Evolutionary conservation across 2,888 invertebrate species (phyloP).

Genomic region (Thysanoteuthis rhombus): DNA sequence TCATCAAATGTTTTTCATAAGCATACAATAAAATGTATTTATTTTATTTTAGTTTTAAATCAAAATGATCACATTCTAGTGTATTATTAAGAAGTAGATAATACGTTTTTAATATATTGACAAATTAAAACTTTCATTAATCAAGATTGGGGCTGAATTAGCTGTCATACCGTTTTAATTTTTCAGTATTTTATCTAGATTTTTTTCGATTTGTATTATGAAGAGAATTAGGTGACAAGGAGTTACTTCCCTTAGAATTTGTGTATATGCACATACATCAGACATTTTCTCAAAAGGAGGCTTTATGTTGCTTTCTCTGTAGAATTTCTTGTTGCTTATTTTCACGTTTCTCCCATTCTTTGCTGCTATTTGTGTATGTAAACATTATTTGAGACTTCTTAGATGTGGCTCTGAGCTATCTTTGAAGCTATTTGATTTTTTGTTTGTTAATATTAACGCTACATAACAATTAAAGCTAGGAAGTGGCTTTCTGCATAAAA

Average conservation of each 20-base stretch:
- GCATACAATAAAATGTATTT: background rate
- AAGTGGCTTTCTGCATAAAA: background rate
- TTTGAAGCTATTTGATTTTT: background rate
- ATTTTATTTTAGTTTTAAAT: background rate
- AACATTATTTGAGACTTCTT: background rate
- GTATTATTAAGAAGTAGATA: background rate
- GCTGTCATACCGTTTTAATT: too few relatives aligned
- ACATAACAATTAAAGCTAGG: background rate
- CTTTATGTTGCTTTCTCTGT: background rate
- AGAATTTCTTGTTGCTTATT: background rate
- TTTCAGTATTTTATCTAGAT: too few relatives aligned
- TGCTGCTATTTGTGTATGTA: background rate
- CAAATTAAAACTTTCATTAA: background rate
- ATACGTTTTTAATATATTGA: background rate
- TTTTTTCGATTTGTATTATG: too few relatives aligned
- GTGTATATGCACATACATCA: too few relatives aligned
- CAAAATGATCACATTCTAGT: background rate
- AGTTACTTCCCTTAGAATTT: too few relatives aligned
- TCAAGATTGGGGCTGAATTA: too few relatives aligned
- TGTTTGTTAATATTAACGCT: background rate
- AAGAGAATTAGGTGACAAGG: too few relatives aligned
- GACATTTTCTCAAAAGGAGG: background rate
- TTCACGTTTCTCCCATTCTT: background rate
- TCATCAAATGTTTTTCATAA: background rate
- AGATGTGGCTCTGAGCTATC: background rate